These are phyloP conservation scores for Mayetiola destructor DNA, from an alignment of 2,888 invertebrate genomes.

Conservation along the genomic window DNA sequence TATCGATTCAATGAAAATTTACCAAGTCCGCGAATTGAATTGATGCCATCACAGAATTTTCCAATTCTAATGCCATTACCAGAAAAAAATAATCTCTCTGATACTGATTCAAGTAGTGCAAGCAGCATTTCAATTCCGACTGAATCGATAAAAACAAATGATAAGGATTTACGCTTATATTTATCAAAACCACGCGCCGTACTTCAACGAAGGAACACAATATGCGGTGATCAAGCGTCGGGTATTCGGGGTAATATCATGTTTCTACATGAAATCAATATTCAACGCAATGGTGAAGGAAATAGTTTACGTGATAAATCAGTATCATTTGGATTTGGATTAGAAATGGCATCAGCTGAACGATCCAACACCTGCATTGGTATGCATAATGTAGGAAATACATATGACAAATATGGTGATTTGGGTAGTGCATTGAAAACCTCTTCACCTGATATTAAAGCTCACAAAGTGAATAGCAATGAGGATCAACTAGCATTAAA, in stretches of 20 bases:
- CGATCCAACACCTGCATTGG: conserved; percentile 53
- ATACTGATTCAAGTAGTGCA: conserved; percentile 40
- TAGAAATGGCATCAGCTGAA: conserved; percentile 46
- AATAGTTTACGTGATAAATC: conserved; percentile 61
- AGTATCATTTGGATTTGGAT: conserved; percentile 59
- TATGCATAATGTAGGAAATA: conserved; percentile 26
- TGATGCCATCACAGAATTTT: conserved; percentile 46
- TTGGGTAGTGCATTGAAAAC: conserved; percentile 20
- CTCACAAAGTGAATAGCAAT: not conserved
- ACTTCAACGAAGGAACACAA: conserved; percentile 65
- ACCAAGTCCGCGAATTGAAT: conserved; percentile 48
- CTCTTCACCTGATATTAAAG: conserved; percentile 19
- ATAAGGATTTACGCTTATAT: conserved; percentile 43
- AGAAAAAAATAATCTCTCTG: conserved; percentile 25
- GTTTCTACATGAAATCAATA: conserved; percentile 60
- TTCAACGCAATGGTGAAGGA: conserved; percentile 31
- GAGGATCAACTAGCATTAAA: not conserved
- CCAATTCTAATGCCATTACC: conserved; percentile 43
- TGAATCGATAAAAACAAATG: conserved; percentile 23
- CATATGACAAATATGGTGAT: conserved; percentile 21
- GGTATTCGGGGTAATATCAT: conserved; percentile 34
- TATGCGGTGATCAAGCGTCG: conserved; percentile 64
- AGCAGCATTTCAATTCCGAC: conserved; percentile 41
- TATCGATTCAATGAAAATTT: conserved; percentile 55
- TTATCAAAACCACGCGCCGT: conserved; percentile 60